These are phyloP conservation scores for Lethocerus indicus DNA, from an alignment of 1,140 invertebrate genomes.

Conservation along the genomic window DNA sequence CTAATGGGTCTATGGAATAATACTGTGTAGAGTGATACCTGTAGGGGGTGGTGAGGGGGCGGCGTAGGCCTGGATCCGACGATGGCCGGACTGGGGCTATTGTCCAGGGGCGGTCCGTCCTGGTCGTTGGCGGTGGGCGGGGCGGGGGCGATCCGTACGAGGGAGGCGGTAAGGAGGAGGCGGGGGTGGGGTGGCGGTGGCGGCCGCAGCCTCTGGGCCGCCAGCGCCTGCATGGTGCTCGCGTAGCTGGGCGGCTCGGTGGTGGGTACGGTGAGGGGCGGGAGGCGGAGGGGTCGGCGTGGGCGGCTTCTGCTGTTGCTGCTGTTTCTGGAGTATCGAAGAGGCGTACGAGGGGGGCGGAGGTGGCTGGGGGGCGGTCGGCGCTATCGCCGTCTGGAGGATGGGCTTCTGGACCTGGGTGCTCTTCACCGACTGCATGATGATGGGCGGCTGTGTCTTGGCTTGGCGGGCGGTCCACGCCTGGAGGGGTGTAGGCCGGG, in stretches of 20 bases:
- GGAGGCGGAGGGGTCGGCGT: slow-evolving; percentile 31
- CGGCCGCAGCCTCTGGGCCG: slow-evolving; percentile 35
- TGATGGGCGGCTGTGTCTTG: slow-evolving; percentile 76
- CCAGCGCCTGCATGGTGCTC: slow-evolving; percentile 72
- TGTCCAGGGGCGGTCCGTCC: too few species aligned
- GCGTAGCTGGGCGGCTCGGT: slow-evolving; percentile 84
- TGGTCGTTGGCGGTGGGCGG: too few species aligned
- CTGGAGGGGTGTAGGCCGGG: slow-evolving; percentile 50
- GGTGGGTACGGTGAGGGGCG: slow-evolving; percentile 47
- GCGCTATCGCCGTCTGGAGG: slow-evolving; percentile 81
- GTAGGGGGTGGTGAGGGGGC: too few species aligned
- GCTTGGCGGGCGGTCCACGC: slow-evolving; percentile 61
- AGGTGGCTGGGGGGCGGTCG: slow-evolving; percentile 47
- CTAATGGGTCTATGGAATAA: too few species aligned
- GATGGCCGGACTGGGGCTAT: too few species aligned
- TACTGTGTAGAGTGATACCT: too few species aligned
- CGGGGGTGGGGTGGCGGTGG: slow-evolving; percentile 13
- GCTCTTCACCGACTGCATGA: slow-evolving; percentile 91
- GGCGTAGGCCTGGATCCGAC: too few species aligned
- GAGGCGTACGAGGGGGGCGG: slow-evolving; percentile 65
- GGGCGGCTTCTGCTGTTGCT: too few species aligned
- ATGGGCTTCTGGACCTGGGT: slow-evolving; percentile 88
- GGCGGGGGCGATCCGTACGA: slow-evolving; percentile 30
- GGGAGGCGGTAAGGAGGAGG: slow-evolving; percentile 21
- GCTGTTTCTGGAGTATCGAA: slow-evolving; percentile 55